A percentile compares a stretch with the other conserved stretches of the same genome.
Conservation (phyloP, 2,797 vertebrate species). For the Aphelocoma californica region DNA sequence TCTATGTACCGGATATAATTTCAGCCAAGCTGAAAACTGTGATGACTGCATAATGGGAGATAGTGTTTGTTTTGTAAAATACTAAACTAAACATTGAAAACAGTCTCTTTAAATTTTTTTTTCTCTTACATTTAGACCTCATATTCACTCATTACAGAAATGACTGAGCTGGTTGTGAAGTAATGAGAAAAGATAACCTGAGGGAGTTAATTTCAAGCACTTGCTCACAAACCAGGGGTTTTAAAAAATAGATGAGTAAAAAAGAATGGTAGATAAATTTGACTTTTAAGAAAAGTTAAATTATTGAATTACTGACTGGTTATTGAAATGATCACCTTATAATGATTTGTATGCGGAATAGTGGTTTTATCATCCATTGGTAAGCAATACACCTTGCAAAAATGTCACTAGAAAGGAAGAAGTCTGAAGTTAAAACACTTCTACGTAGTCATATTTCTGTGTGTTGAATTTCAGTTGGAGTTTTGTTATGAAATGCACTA, state of each 20-base stretch:
- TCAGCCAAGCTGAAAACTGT: not conserved
- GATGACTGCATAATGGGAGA: not conserved
- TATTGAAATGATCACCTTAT: not conserved
- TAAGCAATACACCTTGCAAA: not conserved
- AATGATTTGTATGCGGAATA: not conserved
- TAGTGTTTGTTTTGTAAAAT: not conserved
- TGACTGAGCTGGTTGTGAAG: not conserved
- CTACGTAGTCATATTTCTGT: not conserved
- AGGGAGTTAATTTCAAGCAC: not conserved
- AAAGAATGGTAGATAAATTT: not conserved
- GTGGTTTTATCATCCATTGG: not conserved
- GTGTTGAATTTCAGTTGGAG: not conserved
- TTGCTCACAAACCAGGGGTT: not conserved
- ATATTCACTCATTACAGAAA: not conserved
- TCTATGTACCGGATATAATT: not conserved
- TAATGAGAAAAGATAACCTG: not conserved
- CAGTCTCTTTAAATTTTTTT: not conserved
- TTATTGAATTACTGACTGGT: not conserved
- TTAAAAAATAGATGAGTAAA: not conserved
- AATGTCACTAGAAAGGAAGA: not conserved
- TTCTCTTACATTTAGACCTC: not conserved
- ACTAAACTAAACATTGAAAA: not conserved
- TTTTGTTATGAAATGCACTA: not conserved
- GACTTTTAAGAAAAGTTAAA: not conserved
- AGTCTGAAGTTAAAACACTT: not conserved